phyloP scores from a whole-genome alignment of 2,888 invertebrate genomes.

The Craniophora ligustri region DNA sequence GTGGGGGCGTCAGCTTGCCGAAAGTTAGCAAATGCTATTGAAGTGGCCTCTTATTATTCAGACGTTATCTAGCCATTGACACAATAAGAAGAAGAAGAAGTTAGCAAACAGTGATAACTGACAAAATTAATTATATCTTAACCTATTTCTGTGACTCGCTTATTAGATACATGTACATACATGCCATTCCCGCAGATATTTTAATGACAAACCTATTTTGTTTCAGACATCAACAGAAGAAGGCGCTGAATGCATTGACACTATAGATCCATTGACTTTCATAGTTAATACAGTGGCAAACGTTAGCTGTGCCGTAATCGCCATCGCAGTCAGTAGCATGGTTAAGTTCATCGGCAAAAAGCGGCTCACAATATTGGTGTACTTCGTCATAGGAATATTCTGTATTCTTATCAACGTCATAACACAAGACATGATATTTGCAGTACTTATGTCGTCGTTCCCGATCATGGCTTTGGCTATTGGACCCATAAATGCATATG shows the following conservation, averaged over 20 bases:
- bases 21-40: no score
- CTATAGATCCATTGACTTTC: slow-evolving; percentile 75
- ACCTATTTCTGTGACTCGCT: no score
- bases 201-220: no score
- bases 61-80: no score
- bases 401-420: slow-evolving; percentile 77
- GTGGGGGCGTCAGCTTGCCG: no score
- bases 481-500: slow-evolving; percentile 82
- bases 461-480: slow-evolving; percentile 75
- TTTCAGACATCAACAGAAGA: slow-evolving; percentile 67
- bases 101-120: no score
- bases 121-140: no score
- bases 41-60: no score
- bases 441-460: slow-evolving; percentile 74
- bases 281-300: slow-evolving; percentile 74
- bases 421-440: slow-evolving; percentile 73
- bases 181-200: no score
- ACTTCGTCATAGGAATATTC: slow-evolving; percentile 70
- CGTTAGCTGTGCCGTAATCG: slow-evolving; percentile 70
- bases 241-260: slow-evolving; percentile 71
- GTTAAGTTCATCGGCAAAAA: slow-evolving; percentile 81
- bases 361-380: slow-evolving; percentile 68
- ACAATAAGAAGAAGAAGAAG: no score
- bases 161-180: no score
- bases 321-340: slow-evolving; percentile 69